Evolutionary conservation across 2,113 vertebrate genomes (phyloP).

Genomic region (Cinclus cinclus): DNA sequence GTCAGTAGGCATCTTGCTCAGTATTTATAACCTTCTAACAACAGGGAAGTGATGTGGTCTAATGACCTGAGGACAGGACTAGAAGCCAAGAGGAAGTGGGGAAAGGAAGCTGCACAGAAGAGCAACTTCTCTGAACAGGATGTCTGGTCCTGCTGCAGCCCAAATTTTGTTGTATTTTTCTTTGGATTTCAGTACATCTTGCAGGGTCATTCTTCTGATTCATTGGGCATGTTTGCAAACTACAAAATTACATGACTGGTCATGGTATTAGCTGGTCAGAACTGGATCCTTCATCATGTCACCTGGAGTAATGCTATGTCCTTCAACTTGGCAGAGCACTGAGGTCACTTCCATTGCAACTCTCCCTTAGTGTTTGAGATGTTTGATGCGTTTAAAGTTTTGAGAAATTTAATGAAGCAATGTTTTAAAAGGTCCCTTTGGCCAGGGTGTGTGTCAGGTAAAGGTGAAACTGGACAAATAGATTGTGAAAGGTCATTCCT

Average conservation of each 20-base stretch:
- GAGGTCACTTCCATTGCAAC: not conserved
- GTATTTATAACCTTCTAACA: constrained; percentile 57
- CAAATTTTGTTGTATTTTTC: constrained; percentile 41
- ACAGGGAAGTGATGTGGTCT: constrained; percentile 37
- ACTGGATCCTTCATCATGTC: not conserved
- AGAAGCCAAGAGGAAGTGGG: constrained; percentile 60
- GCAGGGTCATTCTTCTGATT: not conserved
- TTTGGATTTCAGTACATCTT: constrained; percentile 42
- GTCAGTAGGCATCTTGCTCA: constrained; percentile 13
- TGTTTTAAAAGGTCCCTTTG: not conserved
- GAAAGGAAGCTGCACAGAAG: constrained; percentile 61
- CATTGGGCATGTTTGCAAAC: not conserved
- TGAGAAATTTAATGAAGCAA: not conserved
- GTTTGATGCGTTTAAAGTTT: not conserved
- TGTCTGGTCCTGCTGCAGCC: constrained; percentile 45
- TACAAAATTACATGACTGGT: not conserved
- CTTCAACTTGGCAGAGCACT: not conserved
- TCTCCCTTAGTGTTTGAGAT: not conserved
- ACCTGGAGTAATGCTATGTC: not conserved
- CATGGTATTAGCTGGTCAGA: not conserved
- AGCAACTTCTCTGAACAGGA: constrained; percentile 63
- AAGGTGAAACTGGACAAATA: not conserved
- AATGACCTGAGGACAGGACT: constrained; percentile 46
- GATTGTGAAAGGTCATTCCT: not conserved
- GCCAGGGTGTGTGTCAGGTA: not conserved